Percentiles rank a stretch among this genome's conserved stretches.
Evolutionary conservation across 1,140 invertebrate genomes (phyloP).

Genomic region (Brachionus koreanus): DNA sequence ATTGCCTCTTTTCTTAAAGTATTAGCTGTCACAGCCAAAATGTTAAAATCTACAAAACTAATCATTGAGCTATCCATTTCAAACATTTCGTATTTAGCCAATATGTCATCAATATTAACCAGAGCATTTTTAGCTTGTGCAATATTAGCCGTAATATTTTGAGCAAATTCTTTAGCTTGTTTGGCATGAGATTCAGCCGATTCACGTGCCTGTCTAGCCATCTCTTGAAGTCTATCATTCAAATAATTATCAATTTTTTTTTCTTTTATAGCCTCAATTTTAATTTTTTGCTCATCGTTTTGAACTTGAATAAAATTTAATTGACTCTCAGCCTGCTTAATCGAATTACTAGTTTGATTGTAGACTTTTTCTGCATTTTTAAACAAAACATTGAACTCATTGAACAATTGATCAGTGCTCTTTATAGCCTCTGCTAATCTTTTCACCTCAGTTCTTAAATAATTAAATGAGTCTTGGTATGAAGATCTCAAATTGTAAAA

Average conservation of each 20-base stretch:
- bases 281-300: not conserved
- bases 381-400: conserved; percentile 17
- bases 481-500: not conserved
- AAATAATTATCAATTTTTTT: not conserved
- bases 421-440: not conserved
- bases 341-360: conserved; percentile 5
- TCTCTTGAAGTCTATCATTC: not conserved
- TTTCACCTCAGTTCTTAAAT: conserved; percentile 15
- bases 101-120: not conserved
- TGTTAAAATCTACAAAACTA: not conserved
- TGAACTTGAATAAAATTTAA: conserved; percentile 33
- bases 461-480: not conserved
- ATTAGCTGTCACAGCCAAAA: not conserved
- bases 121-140: not conserved
- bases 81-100: not conserved
- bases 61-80: not conserved
- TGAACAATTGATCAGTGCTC: conserved; percentile 27
- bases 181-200: conserved; percentile 3
- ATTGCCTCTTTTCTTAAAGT: not conserved
- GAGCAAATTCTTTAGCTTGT: not conserved
- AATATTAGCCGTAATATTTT: not conserved
- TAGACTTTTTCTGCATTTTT: conserved; percentile 15
- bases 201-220: conserved; percentile 23
- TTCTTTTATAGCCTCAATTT: not conserved
- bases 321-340: not conserved